phyloP scores from a whole-genome alignment of 2,113 vertebrate genomes.

The Crotalus helleri region DNA sequence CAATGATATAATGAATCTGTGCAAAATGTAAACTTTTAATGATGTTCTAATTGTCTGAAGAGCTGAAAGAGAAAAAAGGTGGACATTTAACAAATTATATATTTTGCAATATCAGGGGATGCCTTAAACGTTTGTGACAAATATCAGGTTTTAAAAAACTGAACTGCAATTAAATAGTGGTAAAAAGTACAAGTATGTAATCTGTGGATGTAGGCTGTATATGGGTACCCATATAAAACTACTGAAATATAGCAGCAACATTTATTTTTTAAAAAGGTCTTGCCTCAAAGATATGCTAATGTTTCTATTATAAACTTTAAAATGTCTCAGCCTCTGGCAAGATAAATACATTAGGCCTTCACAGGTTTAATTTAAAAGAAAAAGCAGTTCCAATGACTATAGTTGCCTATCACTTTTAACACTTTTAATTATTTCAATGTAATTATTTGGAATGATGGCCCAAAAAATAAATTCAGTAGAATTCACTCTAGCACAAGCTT shows the following conservation, averaged over 20 bases:
- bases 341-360: background rate
- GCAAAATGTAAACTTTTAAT: background rate
- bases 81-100: background rate
- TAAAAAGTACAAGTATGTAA: background rate
- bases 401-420: background rate
- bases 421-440: background rate
- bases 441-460: background rate
- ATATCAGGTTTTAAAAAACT: background rate
- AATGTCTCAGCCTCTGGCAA: background rate
- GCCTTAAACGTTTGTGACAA: background rate
- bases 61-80: background rate
- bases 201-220: background rate
- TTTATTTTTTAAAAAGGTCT: background rate
- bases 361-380: background rate
- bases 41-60: background rate
- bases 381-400: background rate
- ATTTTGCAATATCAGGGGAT: background rate
- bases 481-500: background rate
- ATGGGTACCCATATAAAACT: background rate
- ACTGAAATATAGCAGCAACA: background rate
- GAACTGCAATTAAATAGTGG: background rate
- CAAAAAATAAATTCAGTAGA: background rate
- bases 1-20: background rate
- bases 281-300: background rate
- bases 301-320: background rate